Base-by-base conservation (phyloP, 2,888 invertebrate genomes). In the Trichogramma evanescens region DNA sequence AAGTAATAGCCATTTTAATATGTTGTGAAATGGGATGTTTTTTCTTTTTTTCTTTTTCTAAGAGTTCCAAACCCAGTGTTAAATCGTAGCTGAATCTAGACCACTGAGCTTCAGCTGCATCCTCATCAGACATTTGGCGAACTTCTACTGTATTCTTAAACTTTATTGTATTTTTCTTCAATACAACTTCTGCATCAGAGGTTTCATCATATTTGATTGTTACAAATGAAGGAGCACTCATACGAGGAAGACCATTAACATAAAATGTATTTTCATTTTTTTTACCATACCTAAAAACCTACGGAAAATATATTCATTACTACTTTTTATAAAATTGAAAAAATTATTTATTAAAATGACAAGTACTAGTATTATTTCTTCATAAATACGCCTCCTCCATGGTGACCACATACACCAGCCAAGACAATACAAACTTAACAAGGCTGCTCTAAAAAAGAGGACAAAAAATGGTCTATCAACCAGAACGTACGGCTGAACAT, bases 41-140 rank as follows among this genome's bases (percentile, higher is more conserved):
- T 66, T 86, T 89, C 46, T 90, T 89, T 62, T 88, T 86, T 59
- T 89, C 81, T 68, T 87, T 84, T 3, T 89, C 88, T 66, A 87
- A 83, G 75, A 91, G 91, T 38, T 89, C 87, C 56, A 93, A 93
- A 63, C 93, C 84, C 65, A 94, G 78, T 62, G 92, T 93, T 6
- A 95, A 95, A 66, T 92, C 87, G 82, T 96, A 97, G n/a, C 96
- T 95, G 64, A 97, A 82, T 54, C 97, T 84, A 4, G 97, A 94
- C 72, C 95, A 82, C 65, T 94, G 80, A 7, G 97, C 97, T 74
- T 96, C 97, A 50, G 92, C 91, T 4, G 96, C 97, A 80, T 94
- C 90, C 66, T 86, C 85, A 61, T 92, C 90, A 0, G 92, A 92
- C 89, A 93, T 90, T 68, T 93, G 93, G 0, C 93, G 84, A 57